Evolutionary conservation across 2,797 vertebrate species (phyloP).

Genomic region (Arrhamphus sclerolepis): DNA sequence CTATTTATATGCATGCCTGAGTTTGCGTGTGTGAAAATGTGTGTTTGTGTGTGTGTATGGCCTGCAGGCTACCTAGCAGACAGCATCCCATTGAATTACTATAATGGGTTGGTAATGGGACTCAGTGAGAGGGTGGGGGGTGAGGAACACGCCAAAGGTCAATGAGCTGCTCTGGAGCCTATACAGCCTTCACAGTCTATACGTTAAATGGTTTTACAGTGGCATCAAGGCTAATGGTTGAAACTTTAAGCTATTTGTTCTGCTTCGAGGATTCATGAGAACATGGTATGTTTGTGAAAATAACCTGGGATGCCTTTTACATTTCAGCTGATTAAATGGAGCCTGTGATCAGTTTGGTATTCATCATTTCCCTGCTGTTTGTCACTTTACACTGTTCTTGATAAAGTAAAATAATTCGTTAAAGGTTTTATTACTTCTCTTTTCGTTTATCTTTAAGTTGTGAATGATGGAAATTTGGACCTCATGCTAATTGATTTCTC

Average conservation of each 20-base stretch:
- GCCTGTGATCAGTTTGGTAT: too few relatives aligned
- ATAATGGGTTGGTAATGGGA: constrained; percentile 64
- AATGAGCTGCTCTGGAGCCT: constrained; percentile 14
- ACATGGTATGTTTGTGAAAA: background rate
- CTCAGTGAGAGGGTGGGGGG: constrained; percentile 14
- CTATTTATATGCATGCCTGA: too few relatives aligned
- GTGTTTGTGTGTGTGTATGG: constrained; percentile 14
- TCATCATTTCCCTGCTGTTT: background rate
- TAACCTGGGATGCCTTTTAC: background rate
- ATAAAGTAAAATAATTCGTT: background rate
- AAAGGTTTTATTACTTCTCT: background rate
- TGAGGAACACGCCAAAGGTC: constrained; percentile 27
- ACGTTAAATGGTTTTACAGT: constrained; percentile 20
- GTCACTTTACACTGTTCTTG: background rate
- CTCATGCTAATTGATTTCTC: too few relatives aligned
- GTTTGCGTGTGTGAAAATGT: background rate
- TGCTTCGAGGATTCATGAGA: background rate
- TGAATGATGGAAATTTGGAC: too few relatives aligned
- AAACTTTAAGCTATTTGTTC: constrained; percentile 8
- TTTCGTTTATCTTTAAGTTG: background rate
- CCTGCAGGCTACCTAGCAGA: constrained; percentile 29
- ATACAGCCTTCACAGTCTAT: constrained; percentile 11
- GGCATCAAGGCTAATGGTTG: constrained; percentile 2
- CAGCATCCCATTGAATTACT: constrained; percentile 63
- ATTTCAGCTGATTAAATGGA: background rate